Evolutionary conservation across 2,888 invertebrate species (phyloP).

Genomic region (Drosophila atripex): DNA sequence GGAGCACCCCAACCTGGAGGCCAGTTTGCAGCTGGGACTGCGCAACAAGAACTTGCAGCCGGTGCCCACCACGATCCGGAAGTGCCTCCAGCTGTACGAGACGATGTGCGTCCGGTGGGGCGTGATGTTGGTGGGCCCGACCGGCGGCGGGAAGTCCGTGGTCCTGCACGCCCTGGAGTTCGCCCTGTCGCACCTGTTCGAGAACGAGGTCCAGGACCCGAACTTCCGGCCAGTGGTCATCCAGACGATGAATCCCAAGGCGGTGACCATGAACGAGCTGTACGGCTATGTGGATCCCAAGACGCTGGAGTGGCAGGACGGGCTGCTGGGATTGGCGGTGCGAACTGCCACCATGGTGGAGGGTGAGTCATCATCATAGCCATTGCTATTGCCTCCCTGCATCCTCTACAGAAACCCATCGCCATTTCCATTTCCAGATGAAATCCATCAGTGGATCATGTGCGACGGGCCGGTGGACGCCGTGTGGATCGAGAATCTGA

Average conservation of each 20-base stretch:
- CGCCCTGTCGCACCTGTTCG: conserved; percentile 88
- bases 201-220: conserved; percentile 86
- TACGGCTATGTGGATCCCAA: conserved; percentile 93
- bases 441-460: conserved; percentile 95
- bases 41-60: conserved; percentile 87
- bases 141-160: conserved; percentile 93
- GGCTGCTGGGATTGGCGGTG: conserved; percentile 88
- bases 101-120: conserved; percentile 96
- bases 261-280: conserved; percentile 93
- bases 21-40: conserved; percentile 86
- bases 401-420: too few species aligned
- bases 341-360: conserved; percentile 78
- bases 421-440: conserved; percentile 72
- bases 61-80: conserved; percentile 83
- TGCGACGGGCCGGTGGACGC: conserved; percentile 97
- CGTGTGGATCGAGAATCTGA: conserved; percentile 97
- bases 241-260: conserved; percentile 94
- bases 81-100: conserved; percentile 91
- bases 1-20: conserved; percentile 91
- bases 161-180: conserved; percentile 90
- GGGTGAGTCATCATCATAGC: conserved; percentile 60
- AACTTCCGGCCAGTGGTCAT: conserved; percentile 90
- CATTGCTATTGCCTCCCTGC: not conserved
- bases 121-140: conserved; percentile 96
- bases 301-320: conserved; percentile 96